These are phyloP conservation scores for Brachyalestes nurse DNA, from an alignment of 2,797 vertebrate species.

Conservation along the genomic window DNA sequence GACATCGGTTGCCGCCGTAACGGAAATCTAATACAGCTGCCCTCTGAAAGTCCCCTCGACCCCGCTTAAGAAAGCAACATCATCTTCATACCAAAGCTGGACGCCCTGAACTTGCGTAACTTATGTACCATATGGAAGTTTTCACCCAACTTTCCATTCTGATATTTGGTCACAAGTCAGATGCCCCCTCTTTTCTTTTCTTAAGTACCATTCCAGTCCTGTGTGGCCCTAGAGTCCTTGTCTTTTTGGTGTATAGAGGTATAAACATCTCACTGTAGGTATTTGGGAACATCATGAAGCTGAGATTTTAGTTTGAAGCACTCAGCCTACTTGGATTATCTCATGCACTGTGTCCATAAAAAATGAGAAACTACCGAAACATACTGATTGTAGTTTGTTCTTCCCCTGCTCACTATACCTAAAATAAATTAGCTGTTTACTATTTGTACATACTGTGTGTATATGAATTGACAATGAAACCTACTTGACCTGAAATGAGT, in stretches of 20 bases:
- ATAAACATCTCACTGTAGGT: neutral
- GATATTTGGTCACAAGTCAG: too few species aligned
- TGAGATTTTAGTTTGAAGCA: neutral
- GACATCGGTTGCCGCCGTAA: constrained; percentile 57
- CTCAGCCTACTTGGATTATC: neutral
- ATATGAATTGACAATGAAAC: too few species aligned
- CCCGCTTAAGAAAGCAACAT: constrained; percentile 48
- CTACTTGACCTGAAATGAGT: too few species aligned
- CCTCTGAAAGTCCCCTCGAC: constrained; percentile 4
- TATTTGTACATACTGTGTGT: too few species aligned
- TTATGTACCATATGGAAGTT: constrained; percentile 20
- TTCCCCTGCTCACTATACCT: too few species aligned
- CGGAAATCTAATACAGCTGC: constrained; percentile 56
- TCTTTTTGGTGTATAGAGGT: neutral
- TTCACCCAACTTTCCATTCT: neutral
- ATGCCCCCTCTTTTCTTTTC: neutral
- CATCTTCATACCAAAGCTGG: constrained; percentile 31
- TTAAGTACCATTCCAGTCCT: neutral
- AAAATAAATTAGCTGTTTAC: too few species aligned
- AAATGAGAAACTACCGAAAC: too few species aligned
- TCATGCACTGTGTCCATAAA: neutral
- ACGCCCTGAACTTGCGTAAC: constrained; percentile 26
- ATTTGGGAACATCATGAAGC: neutral
- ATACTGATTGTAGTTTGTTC: too few species aligned
- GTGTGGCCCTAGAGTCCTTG: neutral